Percentiles rank a stretch among this genome's conserved stretches.
These are phyloP conservation scores for Sclerurus mexicanus DNA, from an alignment of 2,113 vertebrate genomes.

Conservation along the genomic window DNA sequence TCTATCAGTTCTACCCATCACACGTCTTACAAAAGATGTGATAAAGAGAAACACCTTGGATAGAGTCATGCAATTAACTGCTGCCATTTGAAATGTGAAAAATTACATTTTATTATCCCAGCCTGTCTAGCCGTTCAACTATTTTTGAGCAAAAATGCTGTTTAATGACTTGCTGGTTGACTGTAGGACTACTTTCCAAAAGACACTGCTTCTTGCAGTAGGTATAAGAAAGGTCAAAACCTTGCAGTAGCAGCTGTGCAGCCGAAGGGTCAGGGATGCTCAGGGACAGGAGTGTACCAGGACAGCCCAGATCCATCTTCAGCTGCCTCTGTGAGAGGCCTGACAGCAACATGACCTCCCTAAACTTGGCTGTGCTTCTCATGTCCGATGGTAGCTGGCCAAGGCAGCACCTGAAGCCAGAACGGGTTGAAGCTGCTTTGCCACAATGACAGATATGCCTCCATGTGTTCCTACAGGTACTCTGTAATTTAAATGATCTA, in stretches of 20 bases:
- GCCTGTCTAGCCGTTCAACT: neutral
- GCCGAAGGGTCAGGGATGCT: neutral
- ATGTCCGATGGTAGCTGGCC: neutral
- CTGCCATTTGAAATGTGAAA: conserved; percentile 22
- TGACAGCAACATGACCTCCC: accelerated
- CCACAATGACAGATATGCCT: neutral
- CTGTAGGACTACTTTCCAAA: neutral
- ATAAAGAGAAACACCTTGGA: conserved; percentile 29
- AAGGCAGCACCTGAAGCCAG: neutral
- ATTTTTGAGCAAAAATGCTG: neutral
- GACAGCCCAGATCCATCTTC: neutral
- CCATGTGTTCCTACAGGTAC: neutral
- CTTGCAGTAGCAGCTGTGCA: neutral
- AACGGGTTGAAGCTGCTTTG: neutral
- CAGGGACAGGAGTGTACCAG: neutral
- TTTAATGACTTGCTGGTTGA: neutral
- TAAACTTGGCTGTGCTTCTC: neutral
- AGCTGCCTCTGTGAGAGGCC: neutral
- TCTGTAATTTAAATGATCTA: neutral
- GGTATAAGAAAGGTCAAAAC: neutral
- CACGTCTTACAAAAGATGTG: neutral
- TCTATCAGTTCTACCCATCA: conserved; percentile 8
- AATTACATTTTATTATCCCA: neutral
- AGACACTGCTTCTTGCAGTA: neutral
- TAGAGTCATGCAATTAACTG: conserved; percentile 21